Evolutionary conservation across 2,113 vertebrate species (phyloP).

Genomic region (Oenanthe melanoleuca): DNA sequence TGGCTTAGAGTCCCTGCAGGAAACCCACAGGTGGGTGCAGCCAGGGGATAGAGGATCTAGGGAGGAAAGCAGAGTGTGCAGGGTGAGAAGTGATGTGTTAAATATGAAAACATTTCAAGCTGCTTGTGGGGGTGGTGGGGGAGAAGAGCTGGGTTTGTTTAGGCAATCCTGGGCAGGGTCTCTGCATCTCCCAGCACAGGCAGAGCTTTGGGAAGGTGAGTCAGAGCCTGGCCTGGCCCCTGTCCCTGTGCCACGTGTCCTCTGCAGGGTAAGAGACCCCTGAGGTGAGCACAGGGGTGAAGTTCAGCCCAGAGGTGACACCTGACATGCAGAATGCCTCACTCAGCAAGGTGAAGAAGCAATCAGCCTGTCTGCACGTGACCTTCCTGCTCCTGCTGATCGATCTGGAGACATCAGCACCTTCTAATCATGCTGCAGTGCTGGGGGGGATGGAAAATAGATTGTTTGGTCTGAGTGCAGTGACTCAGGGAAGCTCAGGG

Average conservation of each 20-base stretch:
- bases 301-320: not conserved
- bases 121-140: fast-evolving
- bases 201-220: not conserved
- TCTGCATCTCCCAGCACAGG: not conserved
- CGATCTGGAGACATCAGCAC: not conserved
- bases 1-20: not conserved
- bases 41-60: not conserved
- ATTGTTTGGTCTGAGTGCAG: not conserved
- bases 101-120: not conserved
- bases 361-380: not conserved
- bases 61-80: not conserved
- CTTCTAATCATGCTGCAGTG: not conserved
- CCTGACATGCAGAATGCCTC: not conserved
- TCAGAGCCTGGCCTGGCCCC: not conserved
- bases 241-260: fast-evolving
- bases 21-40: not conserved
- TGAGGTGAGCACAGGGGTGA: not conserved
- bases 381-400: not conserved
- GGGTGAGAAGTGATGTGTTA: not conserved
- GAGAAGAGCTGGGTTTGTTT: not conserved
- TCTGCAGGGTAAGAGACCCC: not conserved
- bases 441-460: not conserved
- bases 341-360: not conserved
- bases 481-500: not conserved
- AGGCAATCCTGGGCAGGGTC: not conserved